Base-by-base conservation (phyloP, 2,888 invertebrate species). In the Amaurobius ferox region DNA sequence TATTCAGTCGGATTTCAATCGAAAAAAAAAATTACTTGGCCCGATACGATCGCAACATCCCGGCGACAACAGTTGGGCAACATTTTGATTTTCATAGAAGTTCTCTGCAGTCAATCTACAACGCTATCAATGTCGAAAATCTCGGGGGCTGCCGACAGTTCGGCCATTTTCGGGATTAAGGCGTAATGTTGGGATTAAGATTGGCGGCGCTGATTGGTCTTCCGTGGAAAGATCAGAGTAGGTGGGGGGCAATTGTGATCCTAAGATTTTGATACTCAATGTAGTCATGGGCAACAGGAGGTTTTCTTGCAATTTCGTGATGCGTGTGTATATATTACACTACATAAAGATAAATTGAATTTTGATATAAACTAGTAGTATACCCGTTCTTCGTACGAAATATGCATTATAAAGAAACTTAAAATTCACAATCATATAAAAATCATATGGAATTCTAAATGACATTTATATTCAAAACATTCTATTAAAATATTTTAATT, bases 111-210 rank as follows among this genome's bases (percentile, higher is more conserved):
- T n/a, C n/a, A n/a, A n/a, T n/a, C n/a, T n/a, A n/a, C n/a, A n/a
- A n/a, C 35, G 13, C 44, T 44, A 44, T 44, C 44, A 2, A 44
- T n/a, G 44, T 9, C 44, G 16, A 44, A 44, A 44, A 44, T 44
- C 44, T 44, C n/a, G n/a, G 16, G 16, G 2, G 16, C n/a, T 44
- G 44, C 44, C 44, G 44, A 44, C 44, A 44, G 44, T 44, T 44
- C 44, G 44, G n/a, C 44, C 11, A 44, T 44, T 44, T 44, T 44
- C 11, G n/a, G 44, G 44, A 44, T 44, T 44, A 44, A 44, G 44
- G 13, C 44, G 16, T 44, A 44, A 44, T 44, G 44, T 44, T 35
- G n/a, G 44, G 44, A 44, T 44, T 44, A 44, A 44, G 44, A 44
- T 44, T 2, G 44, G 44, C 44, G 44, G 11, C 44, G n/a, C 44